Evolutionary conservation across 2,888 invertebrate species (phyloP).

Genomic region (Prosapia bicincta): DNA sequence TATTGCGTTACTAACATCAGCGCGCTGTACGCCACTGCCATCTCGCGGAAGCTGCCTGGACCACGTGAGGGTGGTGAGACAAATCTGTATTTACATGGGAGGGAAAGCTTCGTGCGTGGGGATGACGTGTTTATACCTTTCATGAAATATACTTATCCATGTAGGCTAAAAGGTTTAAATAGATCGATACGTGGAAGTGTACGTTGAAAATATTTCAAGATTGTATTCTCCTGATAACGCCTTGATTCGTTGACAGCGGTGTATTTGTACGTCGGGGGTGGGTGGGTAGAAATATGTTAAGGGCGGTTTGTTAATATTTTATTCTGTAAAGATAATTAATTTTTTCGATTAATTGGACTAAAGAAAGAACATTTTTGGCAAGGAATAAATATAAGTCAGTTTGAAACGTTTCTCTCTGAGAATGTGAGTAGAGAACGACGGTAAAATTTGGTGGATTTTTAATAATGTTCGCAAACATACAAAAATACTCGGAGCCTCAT

Average conservation of each 20-base stretch:
- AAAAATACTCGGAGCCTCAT: no score
- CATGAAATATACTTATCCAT: not conserved
- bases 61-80: slow-evolving; percentile 4
- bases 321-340: no score
- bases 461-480: no score
- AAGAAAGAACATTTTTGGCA: no score
- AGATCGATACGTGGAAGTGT: not conserved
- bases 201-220: slow-evolving; percentile 1
- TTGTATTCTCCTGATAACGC: not conserved
- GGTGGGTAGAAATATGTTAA: not conserved
- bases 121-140: slow-evolving; percentile 4
- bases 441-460: no score
- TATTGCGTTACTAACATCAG: no score
- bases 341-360: no score
- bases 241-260: not conserved
- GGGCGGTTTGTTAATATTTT: not conserved
- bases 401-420: no score
- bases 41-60: not conserved
- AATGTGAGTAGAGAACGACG: no score
- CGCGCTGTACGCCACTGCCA: no score
- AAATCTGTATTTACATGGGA: slow-evolving; percentile 9
- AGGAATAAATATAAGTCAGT: no score
- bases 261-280: not conserved
- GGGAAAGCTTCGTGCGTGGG: not conserved
- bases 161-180: not conserved